Percentiles rank a stretch among this genome's conserved stretches.
Evolutionary conservation across 2,797 vertebrate genomes (phyloP).

Genomic region (Siniperca undulata): DNA sequence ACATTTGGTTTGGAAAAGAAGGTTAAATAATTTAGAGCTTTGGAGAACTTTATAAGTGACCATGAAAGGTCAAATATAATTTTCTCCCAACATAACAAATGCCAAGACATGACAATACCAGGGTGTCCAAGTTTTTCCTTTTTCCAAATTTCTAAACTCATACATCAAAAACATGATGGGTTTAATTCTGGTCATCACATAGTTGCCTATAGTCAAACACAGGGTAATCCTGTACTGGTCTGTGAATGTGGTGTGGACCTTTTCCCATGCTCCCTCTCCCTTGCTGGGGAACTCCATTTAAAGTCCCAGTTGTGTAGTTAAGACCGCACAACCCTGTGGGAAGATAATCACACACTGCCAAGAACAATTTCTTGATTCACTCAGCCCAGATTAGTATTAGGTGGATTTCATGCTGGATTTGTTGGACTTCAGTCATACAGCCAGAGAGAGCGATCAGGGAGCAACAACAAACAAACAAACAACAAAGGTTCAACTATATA

Average conservation of each 20-base stretch:
- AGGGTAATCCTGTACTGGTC: slow-evolving; percentile 36
- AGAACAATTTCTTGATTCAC: slow-evolving; percentile 73
- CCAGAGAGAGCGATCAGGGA: slow-evolving; percentile 7
- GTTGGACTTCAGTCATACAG: slow-evolving; percentile 27
- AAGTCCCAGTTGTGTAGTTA: slow-evolving; percentile 60
- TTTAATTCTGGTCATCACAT: slow-evolving; percentile 12
- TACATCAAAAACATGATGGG: neutral
- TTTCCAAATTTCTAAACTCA: neutral
- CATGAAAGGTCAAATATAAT: slow-evolving; percentile 9
- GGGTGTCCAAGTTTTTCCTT: neutral
- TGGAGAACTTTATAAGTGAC: neutral
- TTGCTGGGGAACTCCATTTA: slow-evolving; percentile 42
- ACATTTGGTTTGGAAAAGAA: slow-evolving; percentile 20
- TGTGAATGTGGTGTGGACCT: slow-evolving; percentile 54
- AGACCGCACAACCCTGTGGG: slow-evolving; percentile 55
- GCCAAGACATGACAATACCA: neutral
- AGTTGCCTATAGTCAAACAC: slow-evolving; percentile 39
- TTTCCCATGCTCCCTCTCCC: slow-evolving; percentile 75
- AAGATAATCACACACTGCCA: slow-evolving; percentile 61
- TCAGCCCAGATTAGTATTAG: slow-evolving; percentile 56
- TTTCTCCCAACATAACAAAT: neutral
- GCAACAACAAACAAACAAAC: slow-evolving; percentile 58
- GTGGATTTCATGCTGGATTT: slow-evolving; percentile 62
- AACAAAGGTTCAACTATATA: slow-evolving; percentile 26
- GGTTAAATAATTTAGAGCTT: neutral